A percentile compares a stretch with the other conserved stretches of the same genome.
phyloP scores from a whole-genome alignment of 2,888 invertebrate genomes.

The Adineta ricciae region DNA sequence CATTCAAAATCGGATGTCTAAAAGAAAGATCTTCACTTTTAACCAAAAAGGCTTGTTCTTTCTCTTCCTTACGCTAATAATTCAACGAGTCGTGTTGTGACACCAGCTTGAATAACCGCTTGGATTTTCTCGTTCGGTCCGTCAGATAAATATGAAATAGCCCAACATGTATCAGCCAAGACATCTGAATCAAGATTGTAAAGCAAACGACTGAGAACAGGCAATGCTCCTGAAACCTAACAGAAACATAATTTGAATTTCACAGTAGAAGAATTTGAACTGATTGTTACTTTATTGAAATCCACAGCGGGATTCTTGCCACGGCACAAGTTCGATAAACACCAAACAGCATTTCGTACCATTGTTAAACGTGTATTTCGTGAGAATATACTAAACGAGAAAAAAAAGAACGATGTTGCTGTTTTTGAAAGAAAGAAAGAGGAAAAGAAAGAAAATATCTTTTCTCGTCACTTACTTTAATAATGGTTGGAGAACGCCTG shows the following conservation, averaged over 20 bases:
- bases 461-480: constrained; percentile 62
- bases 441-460: constrained; percentile 16
- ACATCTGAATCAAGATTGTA: constrained; percentile 57
- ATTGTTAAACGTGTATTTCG: constrained; percentile 30
- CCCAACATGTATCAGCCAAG: constrained; percentile 90
- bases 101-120: constrained; percentile 86
- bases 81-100: constrained; percentile 70
- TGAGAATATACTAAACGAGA: constrained; percentile 1
- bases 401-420: background rate
- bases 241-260: no score
- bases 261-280: background rate
- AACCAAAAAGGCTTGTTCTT: background rate
- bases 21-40: background rate
- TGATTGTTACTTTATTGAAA: constrained; percentile 10
- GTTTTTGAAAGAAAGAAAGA: background rate
- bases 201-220: constrained; percentile 19
- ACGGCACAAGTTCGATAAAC: constrained; percentile 86
- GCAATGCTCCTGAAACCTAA: constrained; percentile 16
- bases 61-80: constrained; percentile 55
- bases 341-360: constrained; percentile 83
- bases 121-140: constrained; percentile 95
- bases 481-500: constrained; percentile 72
- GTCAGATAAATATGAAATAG: constrained; percentile 84
- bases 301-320: constrained; percentile 64
- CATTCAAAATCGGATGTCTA: constrained; percentile 12